Conservation (phyloP, 1,140 invertebrate genomes). For the Antheraea mylitta region DNA sequence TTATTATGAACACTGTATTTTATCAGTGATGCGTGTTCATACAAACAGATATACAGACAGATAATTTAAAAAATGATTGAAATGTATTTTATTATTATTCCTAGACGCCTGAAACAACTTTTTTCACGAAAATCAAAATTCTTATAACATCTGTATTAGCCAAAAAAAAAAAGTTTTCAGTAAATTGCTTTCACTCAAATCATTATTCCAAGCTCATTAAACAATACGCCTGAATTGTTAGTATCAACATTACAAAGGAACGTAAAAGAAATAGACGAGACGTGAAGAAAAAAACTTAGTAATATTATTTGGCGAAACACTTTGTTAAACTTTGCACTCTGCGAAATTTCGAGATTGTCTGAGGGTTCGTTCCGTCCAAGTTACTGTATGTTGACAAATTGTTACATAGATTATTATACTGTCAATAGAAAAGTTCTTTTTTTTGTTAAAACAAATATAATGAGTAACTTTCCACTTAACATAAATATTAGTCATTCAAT, state of each 20-base stretch:
- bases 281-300: conserved; percentile 12
- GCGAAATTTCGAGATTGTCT: conserved; percentile 13
- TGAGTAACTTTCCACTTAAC: background rate
- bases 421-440: background rate
- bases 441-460: background rate
- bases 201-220: background rate
- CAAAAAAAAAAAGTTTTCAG: too few species aligned
- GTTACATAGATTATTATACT: conserved; percentile 2
- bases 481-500: background rate
- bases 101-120: too few species aligned
- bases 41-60: too few species aligned
- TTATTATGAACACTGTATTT: too few species aligned
- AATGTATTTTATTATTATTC: too few species aligned
- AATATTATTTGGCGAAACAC: conserved; percentile 22
- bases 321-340: conserved; percentile 27
- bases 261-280: conserved; percentile 11
- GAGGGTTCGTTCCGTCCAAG: background rate
- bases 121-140: too few species aligned
- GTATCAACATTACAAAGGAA: conserved; percentile 7
- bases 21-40: too few species aligned
- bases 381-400: conserved; percentile 11
- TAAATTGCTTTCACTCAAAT: too few species aligned
- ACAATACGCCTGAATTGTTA: background rate
- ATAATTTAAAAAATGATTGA: too few species aligned
- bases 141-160: too few species aligned